Percentiles rank a stretch among this genome's conserved stretches.
These are phyloP conservation scores for Lordiphosa mommai DNA, from an alignment of 1,140 invertebrate genomes.

Conservation along the genomic window DNA sequence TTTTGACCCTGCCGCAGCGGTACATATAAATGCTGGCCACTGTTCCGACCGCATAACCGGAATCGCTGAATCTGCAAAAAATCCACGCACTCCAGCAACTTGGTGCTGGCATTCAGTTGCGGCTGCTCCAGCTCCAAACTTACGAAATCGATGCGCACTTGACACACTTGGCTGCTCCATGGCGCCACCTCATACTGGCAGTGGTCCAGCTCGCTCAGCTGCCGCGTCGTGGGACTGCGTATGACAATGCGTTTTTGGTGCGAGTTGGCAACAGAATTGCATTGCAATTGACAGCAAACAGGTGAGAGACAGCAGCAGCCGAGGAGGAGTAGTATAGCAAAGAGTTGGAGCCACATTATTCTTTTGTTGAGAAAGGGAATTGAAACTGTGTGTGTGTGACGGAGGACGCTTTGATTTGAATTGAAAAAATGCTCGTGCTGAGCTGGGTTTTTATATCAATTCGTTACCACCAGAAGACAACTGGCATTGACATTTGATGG, in stretches of 20 bases:
- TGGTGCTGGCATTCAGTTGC: constrained; percentile 42
- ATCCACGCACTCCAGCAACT: constrained; percentile 46
- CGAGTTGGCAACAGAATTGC: constrained; percentile 30
- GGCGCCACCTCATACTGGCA: constrained; percentile 59
- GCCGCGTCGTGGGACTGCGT: constrained; percentile 29
- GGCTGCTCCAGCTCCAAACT: constrained; percentile 65
- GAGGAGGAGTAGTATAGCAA: neutral
- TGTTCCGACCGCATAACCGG: constrained; percentile 54
- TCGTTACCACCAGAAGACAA: constrained; percentile 34
- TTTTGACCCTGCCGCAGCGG: constrained; percentile 38
- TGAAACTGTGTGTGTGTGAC: neutral
- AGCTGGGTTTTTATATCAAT: constrained; percentile 42
- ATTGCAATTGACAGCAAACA: constrained; percentile 39
- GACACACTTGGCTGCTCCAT: constrained; percentile 63
- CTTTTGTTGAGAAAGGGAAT: too few relatives aligned
- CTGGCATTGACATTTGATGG: constrained; percentile 50
- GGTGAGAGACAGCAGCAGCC: constrained; percentile 6
- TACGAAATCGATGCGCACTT: constrained; percentile 64
- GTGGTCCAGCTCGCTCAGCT: constrained; percentile 46
- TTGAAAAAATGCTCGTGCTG: constrained; percentile 29
- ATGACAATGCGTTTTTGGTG: constrained; percentile 59
- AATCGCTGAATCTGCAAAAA: constrained; percentile 67
- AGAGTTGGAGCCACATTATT: constrained; percentile 16
- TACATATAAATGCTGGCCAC: constrained; percentile 60
- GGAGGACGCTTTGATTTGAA: constrained; percentile 28